Conservation (phyloP, 2,797 vertebrate species). For the Scarus forsteni region DNA sequence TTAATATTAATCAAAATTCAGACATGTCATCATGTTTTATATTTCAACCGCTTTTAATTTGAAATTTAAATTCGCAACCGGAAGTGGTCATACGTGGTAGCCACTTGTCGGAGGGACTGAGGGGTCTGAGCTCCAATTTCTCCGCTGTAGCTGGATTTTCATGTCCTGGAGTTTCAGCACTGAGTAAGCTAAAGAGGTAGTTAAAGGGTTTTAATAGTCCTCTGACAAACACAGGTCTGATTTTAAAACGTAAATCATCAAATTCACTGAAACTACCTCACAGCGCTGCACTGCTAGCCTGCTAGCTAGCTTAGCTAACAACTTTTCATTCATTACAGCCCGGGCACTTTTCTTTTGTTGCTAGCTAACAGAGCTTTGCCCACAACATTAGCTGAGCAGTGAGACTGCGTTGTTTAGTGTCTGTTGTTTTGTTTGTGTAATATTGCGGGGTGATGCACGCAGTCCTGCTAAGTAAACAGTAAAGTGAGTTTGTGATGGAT, state of each 20-base stretch:
- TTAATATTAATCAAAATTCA: no score
- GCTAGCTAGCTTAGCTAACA: conserved; percentile 68
- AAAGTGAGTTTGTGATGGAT: not conserved
- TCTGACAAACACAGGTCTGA: not conserved
- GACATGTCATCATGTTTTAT: no score
- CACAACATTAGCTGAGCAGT: conserved; percentile 12
- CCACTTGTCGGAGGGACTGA: conserved; percentile 19
- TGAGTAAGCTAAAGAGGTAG: conserved; percentile 41
- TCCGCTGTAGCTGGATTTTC: conserved; percentile 37
- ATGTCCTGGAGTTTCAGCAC: conserved; percentile 17
- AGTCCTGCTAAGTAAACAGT: not conserved
- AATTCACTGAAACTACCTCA: not conserved
- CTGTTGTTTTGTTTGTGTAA: not conserved
- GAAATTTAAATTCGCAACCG: conserved; percentile 52
- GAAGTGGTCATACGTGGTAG: conserved; percentile 7
- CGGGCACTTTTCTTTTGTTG: conserved; percentile 73
- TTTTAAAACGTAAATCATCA: not conserved
- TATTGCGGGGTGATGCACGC: no score
- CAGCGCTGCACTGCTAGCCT: conserved; percentile 39
- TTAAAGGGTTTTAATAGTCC: conserved; percentile 8
- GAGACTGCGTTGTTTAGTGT: not conserved
- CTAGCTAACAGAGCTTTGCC: conserved; percentile 45
- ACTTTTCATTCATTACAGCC: conserved; percentile 81
- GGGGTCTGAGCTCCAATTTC: conserved; percentile 24
- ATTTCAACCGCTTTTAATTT: conserved; percentile 1